Evolutionary conservation across 2,888 invertebrate species (phyloP), one percentile per base, ranked within the genome.

Genomic region (Cantharis flavilabris): DNA sequence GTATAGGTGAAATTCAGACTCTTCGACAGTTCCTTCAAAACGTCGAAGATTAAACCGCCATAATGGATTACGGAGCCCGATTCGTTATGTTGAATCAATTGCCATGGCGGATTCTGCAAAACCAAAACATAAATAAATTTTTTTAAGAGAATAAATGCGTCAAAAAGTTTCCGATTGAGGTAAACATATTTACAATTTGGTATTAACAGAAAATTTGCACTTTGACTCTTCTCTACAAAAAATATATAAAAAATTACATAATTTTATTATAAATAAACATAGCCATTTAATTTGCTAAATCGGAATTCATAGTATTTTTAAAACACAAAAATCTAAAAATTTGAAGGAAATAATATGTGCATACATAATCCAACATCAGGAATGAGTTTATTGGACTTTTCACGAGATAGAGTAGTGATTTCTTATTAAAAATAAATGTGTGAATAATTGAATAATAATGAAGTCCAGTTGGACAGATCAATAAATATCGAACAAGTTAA

Each of bases 101-200:
- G 95, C 96, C 97, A 97, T 0, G 97, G 97, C 0, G 97, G 96
- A 88, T 95, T 95, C 97, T 97, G 86, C 81, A 90, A 87, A 63
- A 26, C 26, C 26, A 26, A 26, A 26, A 26, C 2, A 26, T 26
- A 23, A 23, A 23, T 23, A 23, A 23, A 5, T 9, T 26, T 7
- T 7, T 26, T 26, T 26, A 9, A 1, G 1, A 26, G 9, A 26
- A 16, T 16, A 1, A 16, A 16, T 16, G 16, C 62, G n/a, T 65
- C 23, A 62, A 62, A 33, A 33, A 33, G 33, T 33, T 33, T n/a
- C 33, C 33, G 2, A 33, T 13, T 13, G 33, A 33, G n/a, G 13
- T 33, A 33, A 33, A 33, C 33, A 33, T 33, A 33, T 33, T 33
- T 13, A 33, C 33, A 30, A 30, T 30, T 16, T 16, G 16, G 16